Evolutionary conservation across 2,113 vertebrate species (phyloP).

Genomic region (Fulica atra): DNA sequence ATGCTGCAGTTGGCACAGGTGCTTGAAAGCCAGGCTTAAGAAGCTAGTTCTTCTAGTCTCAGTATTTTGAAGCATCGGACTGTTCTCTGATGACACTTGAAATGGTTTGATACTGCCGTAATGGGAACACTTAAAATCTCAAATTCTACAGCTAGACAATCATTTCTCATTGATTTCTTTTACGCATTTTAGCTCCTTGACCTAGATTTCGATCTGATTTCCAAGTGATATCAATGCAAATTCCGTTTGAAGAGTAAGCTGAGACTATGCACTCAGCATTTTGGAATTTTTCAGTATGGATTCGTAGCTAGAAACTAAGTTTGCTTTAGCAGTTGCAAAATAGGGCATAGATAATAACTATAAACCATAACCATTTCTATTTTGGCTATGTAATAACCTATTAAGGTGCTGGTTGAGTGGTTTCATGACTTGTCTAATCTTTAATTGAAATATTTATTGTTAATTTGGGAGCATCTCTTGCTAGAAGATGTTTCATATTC

Average conservation of each 20-base stretch:
- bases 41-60: not conserved
- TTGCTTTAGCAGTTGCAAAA: conserved; percentile 36
- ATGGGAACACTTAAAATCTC: not conserved
- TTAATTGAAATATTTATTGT: conserved; percentile 46
- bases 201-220: not conserved
- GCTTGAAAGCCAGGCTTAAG: not conserved
- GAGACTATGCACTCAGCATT: not conserved
- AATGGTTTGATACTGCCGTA: not conserved
- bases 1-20: not conserved
- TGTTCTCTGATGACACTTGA: not conserved
- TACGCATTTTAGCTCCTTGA: not conserved
- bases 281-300: not conserved
- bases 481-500: not conserved
- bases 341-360: conserved; percentile 18
- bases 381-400: not conserved
- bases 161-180: conserved; percentile 13
- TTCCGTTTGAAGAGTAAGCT: not conserved
- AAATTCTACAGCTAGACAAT: not conserved
- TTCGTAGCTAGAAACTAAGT: not conserved
- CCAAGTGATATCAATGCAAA: not conserved
- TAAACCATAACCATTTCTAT: conserved; percentile 21
- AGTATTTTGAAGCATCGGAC: not conserved
- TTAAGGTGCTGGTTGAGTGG: not conserved
- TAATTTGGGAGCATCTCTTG: conserved; percentile 20
- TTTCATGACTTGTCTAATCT: conserved; percentile 4